A percentile compares a stretch with the other conserved stretches of the same genome.
Evolutionary conservation across 2,113 vertebrate species (phyloP).

Genomic region (Lepisosteus oculatus): DNA sequence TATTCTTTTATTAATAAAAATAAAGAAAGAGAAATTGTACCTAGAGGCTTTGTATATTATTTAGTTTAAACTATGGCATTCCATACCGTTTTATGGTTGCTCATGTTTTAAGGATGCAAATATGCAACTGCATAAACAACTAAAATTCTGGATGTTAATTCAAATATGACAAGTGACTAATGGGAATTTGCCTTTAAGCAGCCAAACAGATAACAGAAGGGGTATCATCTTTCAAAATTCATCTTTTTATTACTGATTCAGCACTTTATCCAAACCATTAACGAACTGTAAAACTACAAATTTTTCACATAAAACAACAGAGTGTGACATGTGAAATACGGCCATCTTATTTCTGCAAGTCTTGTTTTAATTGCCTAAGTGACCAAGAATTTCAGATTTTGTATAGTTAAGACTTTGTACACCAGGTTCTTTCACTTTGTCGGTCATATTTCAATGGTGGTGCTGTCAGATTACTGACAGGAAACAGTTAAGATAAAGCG

Average conservation of each 20-base stretch:
- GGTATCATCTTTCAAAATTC: not conserved
- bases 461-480: constrained; percentile 47
- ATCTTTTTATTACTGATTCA: not conserved
- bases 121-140: not conserved
- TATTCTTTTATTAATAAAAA: too few relatives aligned
- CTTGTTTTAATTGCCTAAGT: constrained; percentile 35
- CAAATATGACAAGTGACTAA: not conserved
- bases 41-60: too few relatives aligned
- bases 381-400: constrained; percentile 22
- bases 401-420: constrained; percentile 26
- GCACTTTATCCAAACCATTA: not conserved
- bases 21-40: too few relatives aligned
- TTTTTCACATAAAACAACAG: constrained; percentile 13
- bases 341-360: constrained; percentile 23
- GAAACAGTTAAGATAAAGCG: constrained; percentile 44
- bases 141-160: not conserved
- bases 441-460: constrained; percentile 36
- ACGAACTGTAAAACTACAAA: constrained; percentile 1
- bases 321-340: constrained; percentile 26
- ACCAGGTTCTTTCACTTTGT: constrained; percentile 44
- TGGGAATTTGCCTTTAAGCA: not conserved
- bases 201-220: not conserved
- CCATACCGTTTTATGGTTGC: not conserved
- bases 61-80: too few relatives aligned
- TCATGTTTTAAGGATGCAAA: not conserved